Evolutionary conservation across 2,113 vertebrate genomes (phyloP), one percentile per base, ranked within the genome.

Genomic region (Thryonomys swinderianus): DNA sequence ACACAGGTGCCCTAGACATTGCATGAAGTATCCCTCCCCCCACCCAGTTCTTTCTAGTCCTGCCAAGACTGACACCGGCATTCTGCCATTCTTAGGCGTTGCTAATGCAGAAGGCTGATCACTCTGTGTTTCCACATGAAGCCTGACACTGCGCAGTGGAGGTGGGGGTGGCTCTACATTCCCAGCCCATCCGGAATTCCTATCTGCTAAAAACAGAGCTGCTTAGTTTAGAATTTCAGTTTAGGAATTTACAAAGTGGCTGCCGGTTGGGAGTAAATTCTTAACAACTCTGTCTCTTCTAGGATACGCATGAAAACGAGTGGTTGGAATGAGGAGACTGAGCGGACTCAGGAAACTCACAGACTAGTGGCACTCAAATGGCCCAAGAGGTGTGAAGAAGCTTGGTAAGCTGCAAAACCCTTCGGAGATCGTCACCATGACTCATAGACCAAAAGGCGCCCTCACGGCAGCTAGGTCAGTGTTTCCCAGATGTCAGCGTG

Each of bases 151-250:
- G 69, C 57, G 64, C 42, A 64, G 94, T 79, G 62, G 67, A 59
- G 81, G 53, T 67, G 37, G 64, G 45, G 73, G 61, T 45, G 89
- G 66, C 81, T 87, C 51, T 59, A 53, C 32, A 76, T 94, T 95
- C 27, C 85, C 90, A 94, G 78, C 81, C 95, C 95, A 95, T 97
- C 91, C 57, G 73, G 88, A 83, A 96, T 93, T 94, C 55, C 90
- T 66, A 12, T 85, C 42, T 95, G 90, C 96, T 95, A 95, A 95
- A 96, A 96, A 79, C 23, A 67, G 89, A 96, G 81, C 64, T 66
- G 87, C 95, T 94, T 80, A 73, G 71, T 95, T 96, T 96, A 95
- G 74, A 53, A 53, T 20, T 78, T 53, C 74, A 34, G 32, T 53
- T 78, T 34, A 78, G 74, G 51, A 53, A 78, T 78, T 78, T 53